Evolutionary conservation across 2,888 invertebrate genomes (phyloP).

Genomic region (Drosophila nr. perissopoda): DNA sequence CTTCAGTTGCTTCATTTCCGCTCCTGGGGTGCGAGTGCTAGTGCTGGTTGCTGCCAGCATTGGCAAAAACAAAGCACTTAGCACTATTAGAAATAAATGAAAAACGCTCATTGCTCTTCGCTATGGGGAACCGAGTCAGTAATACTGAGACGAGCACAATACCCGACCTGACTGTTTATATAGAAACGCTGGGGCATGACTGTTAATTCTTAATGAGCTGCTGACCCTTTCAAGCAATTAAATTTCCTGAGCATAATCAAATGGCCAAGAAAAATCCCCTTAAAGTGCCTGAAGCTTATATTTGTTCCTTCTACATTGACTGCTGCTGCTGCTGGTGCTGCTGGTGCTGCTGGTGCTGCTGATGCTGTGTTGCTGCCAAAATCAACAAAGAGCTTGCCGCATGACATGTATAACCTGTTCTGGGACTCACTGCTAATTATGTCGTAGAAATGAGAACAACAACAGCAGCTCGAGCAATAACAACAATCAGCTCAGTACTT

Average conservation of each 20-base stretch:
- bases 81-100: constrained; percentile 68
- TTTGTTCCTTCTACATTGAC: constrained; percentile 6
- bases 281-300: constrained; percentile 39
- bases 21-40: constrained; percentile 14
- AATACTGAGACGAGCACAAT: constrained; percentile 23
- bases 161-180: constrained; percentile 56
- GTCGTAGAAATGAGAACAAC: constrained; percentile 33
- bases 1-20: constrained; percentile 68
- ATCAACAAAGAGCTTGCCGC: constrained; percentile 38
- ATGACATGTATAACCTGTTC: constrained; percentile 63
- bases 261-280: constrained; percentile 67
- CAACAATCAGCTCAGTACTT: constrained; percentile 31
- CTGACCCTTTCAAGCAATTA: constrained; percentile 73
- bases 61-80: constrained; percentile 60
- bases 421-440: constrained; percentile 58
- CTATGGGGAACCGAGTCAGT: constrained; percentile 27
- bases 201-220: constrained; percentile 67
- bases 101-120: constrained; percentile 57
- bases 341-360: not conserved
- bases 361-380: constrained; percentile 8
- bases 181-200: constrained; percentile 28
- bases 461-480: constrained; percentile 11
- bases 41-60: constrained; percentile 40
- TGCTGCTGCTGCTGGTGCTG: not conserved
- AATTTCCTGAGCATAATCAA: constrained; percentile 76